phyloP scores from a whole-genome alignment of 2,113 vertebrate genomes.

The Tichodroma muraria region DNA sequence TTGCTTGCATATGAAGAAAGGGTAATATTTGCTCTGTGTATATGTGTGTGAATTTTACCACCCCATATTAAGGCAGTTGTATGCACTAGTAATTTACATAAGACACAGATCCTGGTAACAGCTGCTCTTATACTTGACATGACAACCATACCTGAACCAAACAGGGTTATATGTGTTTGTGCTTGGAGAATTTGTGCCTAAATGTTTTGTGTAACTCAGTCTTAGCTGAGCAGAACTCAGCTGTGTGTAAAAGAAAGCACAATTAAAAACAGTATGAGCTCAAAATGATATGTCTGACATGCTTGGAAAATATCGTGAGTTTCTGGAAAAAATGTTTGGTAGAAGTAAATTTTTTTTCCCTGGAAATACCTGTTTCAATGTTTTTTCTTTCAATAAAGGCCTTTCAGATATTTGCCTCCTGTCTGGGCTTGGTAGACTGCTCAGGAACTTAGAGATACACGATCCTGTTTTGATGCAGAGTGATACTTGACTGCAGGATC shows the following conservation, averaged over 20 bases:
- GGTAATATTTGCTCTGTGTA: not conserved
- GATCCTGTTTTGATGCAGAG: not conserved
- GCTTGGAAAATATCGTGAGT: not conserved
- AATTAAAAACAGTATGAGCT: not conserved
- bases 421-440: not conserved
- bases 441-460: not conserved
- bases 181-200: not conserved
- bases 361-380: not conserved
- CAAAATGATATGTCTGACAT: not conserved
- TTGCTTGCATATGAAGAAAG: not conserved
- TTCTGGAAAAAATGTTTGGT: not conserved
- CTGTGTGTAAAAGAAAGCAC: not conserved
- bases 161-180: not conserved
- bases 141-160: not conserved
- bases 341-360: not conserved
- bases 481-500: not conserved
- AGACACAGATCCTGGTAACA: not conserved
- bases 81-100: not conserved
- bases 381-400: not conserved
- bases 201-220: not conserved
- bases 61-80: not conserved
- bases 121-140: not conserved
- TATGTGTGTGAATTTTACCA: not conserved
- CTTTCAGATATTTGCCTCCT: not conserved
- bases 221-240: not conserved